Evolutionary conservation across 2,797 vertebrate genomes (phyloP).

Genomic region (Myotis findleyi): DNA sequence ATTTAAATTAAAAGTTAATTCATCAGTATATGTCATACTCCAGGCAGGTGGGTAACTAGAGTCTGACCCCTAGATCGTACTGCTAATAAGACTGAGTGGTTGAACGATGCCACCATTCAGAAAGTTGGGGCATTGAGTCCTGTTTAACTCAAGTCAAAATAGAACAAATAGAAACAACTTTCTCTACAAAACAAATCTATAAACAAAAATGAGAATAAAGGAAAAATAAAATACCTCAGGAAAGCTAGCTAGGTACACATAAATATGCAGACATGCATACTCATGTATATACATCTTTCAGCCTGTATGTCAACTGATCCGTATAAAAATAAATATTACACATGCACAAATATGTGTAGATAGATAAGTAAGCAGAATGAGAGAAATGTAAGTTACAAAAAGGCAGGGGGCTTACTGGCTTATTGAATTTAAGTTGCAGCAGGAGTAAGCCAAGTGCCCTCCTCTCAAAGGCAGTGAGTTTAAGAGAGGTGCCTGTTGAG

Average conservation of each 20-base stretch:
- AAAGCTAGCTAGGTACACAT: neutral
- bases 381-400: neutral
- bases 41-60: neutral
- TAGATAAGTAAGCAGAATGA: neutral
- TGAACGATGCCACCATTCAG: rapidly evolving
- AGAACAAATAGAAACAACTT: neutral
- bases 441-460: neutral
- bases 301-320: neutral
- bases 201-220: neutral
- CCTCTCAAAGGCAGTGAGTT: neutral
- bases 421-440: neutral
- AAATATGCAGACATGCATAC: neutral
- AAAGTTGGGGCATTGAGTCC: neutral
- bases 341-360: neutral
- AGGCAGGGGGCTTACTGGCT: neutral
- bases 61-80: neutral
- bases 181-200: neutral
- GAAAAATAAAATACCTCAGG: neutral
- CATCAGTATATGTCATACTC: neutral
- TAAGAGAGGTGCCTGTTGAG: too few relatives aligned
- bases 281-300: neutral
- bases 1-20: neutral
- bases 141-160: neutral
- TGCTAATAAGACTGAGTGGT: neutral
- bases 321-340: neutral